Percentiles rank a stretch among this genome's conserved stretches.
Evolutionary conservation across 2,888 invertebrate species (phyloP).

Genomic region (Dascillus cervinus): DNA sequence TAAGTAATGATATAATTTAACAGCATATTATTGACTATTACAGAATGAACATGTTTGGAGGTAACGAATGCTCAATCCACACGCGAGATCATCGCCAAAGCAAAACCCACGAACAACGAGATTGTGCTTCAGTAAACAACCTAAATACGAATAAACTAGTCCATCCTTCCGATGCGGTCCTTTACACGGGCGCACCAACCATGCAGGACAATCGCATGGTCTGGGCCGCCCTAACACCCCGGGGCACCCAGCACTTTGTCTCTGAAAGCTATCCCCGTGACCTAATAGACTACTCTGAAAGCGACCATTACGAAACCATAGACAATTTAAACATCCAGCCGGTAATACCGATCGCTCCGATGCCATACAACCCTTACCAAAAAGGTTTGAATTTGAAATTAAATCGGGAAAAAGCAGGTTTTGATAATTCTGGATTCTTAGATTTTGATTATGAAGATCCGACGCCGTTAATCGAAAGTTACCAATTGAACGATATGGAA

Average conservation of each 20-base stretch:
- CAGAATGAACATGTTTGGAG: constrained; percentile 50
- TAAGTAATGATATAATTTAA: too few species aligned
- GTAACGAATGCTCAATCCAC: constrained; percentile 47
- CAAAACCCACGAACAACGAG: constrained; percentile 40
- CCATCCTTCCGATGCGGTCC: constrained; percentile 35
- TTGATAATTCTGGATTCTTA: constrained; percentile 67
- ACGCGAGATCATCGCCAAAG: constrained; percentile 38
- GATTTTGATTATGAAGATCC: constrained; percentile 78
- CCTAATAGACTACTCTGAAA: constrained; percentile 43
- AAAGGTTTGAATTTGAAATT: constrained; percentile 22
- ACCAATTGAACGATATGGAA: constrained; percentile 54
- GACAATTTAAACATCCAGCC: constrained; percentile 49
- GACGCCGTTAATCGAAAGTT: constrained; percentile 65
- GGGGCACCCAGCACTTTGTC: constrained; percentile 72
- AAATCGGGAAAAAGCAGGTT: constrained; percentile 14
- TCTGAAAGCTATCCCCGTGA: constrained; percentile 58
- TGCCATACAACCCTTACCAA: constrained; percentile 21
- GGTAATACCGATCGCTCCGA: constrained; percentile 8
- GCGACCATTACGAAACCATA: constrained; percentile 63
- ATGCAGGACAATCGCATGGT: constrained; percentile 40
- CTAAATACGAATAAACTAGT: constrained; percentile 37
- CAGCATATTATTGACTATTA: too few species aligned
- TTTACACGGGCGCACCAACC: constrained; percentile 31
- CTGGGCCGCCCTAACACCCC: constrained; percentile 80
- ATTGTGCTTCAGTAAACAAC: constrained; percentile 40